A percentile compares a stretch with the other conserved stretches of the same genome.
Evolutionary conservation across 2,113 vertebrate genomes (phyloP).

Genomic region (Microcebus jonahi): DNA sequence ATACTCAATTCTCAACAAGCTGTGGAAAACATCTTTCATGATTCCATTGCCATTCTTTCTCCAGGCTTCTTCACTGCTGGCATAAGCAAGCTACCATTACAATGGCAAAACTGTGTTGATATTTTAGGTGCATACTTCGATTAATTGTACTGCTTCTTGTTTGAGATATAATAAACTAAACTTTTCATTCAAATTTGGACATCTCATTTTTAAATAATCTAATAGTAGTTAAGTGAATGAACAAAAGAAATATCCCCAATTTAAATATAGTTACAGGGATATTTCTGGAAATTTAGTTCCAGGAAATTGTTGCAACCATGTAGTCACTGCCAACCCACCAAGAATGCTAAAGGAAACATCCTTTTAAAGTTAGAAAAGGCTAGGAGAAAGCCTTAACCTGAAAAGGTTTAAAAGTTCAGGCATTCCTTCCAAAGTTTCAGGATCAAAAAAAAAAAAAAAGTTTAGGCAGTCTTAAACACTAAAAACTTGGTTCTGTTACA

Average conservation of each 20-base stretch:
- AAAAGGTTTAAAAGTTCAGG: conserved; percentile 15
- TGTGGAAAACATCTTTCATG: no score
- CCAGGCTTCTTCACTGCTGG: no score
- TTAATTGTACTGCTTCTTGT: no score
- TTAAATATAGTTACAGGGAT: neutral
- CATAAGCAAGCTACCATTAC: no score
- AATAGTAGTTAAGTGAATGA: neutral
- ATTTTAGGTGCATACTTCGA: no score
- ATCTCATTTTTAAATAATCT: no score
- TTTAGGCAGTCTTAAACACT: neutral
- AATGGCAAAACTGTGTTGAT: no score
- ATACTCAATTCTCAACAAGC: no score
- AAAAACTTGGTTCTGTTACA: neutral
- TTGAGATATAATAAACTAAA: no score
- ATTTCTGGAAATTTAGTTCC: neutral
- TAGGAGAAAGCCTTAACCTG: neutral
- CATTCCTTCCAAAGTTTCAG: neutral
- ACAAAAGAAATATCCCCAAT: neutral
- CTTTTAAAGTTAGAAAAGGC: conserved; percentile 20
- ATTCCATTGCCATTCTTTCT: no score
- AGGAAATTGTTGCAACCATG: neutral
- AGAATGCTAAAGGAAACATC: neutral
- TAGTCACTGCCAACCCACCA: neutral
- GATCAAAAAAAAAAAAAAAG: neutral
- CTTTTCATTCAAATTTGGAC: no score